Conservation (phyloP, 2,888 invertebrate genomes). For the Pyrochroa serraticornis region DNA sequence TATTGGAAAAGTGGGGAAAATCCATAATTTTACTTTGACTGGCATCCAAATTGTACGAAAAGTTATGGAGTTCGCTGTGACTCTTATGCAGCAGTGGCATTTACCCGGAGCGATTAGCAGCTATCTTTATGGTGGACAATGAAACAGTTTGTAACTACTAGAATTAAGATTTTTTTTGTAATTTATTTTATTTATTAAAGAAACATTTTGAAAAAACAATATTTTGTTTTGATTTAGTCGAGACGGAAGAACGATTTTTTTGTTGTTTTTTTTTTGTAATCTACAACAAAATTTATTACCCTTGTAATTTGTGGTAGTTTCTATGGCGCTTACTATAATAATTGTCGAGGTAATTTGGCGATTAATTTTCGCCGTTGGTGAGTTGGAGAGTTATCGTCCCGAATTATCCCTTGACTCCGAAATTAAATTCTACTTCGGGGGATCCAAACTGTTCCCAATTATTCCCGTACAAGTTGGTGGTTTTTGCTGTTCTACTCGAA, state of each 20-base stretch:
- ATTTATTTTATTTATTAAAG: no score
- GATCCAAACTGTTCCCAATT: constrained; percentile 30
- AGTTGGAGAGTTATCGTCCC: neutral
- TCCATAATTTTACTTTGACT: constrained; percentile 39
- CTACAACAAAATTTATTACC: neutral
- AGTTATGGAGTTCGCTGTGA: constrained; percentile 40
- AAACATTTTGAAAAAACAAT: no score
- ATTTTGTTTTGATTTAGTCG: no score
- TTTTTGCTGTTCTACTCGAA: neutral
- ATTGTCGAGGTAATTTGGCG: neutral
- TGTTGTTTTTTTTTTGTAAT: no score
- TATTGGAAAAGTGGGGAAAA: constrained; percentile 33
- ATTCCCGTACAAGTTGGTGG: constrained; percentile 15
- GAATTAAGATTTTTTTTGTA: no score
- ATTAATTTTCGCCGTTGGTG: neutral
- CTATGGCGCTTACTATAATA: neutral
- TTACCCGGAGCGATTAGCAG: neutral
- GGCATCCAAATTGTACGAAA: constrained; percentile 38
- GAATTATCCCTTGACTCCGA: constrained; percentile 12
- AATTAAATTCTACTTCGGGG: constrained; percentile 27
- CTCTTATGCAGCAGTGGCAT: constrained; percentile 37
- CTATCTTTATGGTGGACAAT: no score
- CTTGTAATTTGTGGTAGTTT: neutral
- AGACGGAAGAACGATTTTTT: no score
- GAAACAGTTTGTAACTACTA: no score